Evolutionary conservation across 2,797 vertebrate species (phyloP).

Genomic region (Hydrocynus forskahlii): DNA sequence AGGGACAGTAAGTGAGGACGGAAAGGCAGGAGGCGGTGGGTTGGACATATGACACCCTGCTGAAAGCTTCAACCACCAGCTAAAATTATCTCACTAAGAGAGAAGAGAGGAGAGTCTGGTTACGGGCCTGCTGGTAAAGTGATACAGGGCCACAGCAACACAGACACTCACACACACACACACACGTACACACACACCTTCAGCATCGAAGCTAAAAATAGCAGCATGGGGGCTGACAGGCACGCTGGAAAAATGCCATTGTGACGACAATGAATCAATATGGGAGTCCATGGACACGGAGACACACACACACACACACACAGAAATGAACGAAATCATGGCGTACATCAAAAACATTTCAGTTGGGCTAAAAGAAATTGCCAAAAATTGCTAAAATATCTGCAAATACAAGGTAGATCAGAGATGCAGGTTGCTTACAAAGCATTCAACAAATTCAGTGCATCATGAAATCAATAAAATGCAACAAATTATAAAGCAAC

Average conservation of each 20-base stretch:
- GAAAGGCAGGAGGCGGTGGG: slow-evolving; percentile 10
- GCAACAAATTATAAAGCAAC: too few species aligned
- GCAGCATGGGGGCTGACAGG: slow-evolving; percentile 64
- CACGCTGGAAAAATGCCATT: slow-evolving; percentile 66
- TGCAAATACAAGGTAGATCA: too few species aligned
- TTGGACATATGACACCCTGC: slow-evolving; percentile 57
- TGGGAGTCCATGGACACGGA: slow-evolving; percentile 16
- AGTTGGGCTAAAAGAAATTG: background rate
- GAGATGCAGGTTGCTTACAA: too few species aligned
- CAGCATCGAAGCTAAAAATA: slow-evolving; percentile 73
- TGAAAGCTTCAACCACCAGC: slow-evolving; percentile 78
- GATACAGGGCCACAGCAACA: slow-evolving; percentile 53
- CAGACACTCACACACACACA: slow-evolving; percentile 55
- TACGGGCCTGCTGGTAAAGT: slow-evolving; percentile 72
- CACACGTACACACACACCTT: slow-evolving; percentile 59
- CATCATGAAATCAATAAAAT: too few species aligned
- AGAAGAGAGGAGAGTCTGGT: slow-evolving; percentile 76
- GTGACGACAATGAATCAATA: slow-evolving; percentile 45
- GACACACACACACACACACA: slow-evolving; percentile 6
- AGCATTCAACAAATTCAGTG: too few species aligned
- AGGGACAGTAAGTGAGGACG: slow-evolving; percentile 7
- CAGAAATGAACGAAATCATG: background rate
- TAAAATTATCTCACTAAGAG: slow-evolving; percentile 71
- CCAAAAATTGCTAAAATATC: background rate
- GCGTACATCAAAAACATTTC: background rate